Base-by-base conservation (phyloP, 1,140 invertebrate genomes). In the Myzus persicae region DNA sequence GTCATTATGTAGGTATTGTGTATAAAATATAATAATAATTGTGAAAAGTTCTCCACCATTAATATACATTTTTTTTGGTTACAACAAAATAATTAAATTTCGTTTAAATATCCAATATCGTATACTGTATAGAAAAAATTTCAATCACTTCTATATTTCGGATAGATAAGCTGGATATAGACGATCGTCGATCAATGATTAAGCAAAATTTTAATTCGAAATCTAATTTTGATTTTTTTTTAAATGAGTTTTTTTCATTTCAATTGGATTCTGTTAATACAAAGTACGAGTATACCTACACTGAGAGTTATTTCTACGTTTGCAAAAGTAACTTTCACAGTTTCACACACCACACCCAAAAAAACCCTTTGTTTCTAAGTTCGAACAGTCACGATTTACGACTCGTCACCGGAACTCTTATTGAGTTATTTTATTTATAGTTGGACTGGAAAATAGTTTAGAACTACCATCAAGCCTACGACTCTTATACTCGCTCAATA, bases 371-470 rank as follows among this genome's bases (percentile, higher is more conserved):
- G 59, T 67, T 67, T 67, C 31, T 11, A 67, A 67, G 31, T 67
- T 67, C 59, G 59, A 67, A n/a, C 31, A 67, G 31, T 67, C 31
- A 67, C 59, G 31, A 67, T 67, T 67, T 67, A n/a, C 59, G 31
- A n/a, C 31, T 67, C 31, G 31, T 67, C 59, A 67, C 59, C 31
- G 9, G 59, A 67, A 67, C 59, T 67, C 59, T 67, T 67, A 67
- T 67, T 67, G 54, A 59, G 31, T 67, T 67, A 67, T n/a, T n/a
- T 67, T 67, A 67, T 67, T 67, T 67, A n/a, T n/a, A 67, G 59
- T n/a, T 67, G 59, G 31, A 14, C 31, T 67, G 59, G 59, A 14
- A 67, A 67, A 67, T 67, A 67, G 59, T n/a, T 18, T 67, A 67
- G 59, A 67, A n/a, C 31, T 11, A 59, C 26, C 54, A 9, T n/a